Conservation (phyloP, 2,888 invertebrate species). For the Coremacera marginata region DNA sequence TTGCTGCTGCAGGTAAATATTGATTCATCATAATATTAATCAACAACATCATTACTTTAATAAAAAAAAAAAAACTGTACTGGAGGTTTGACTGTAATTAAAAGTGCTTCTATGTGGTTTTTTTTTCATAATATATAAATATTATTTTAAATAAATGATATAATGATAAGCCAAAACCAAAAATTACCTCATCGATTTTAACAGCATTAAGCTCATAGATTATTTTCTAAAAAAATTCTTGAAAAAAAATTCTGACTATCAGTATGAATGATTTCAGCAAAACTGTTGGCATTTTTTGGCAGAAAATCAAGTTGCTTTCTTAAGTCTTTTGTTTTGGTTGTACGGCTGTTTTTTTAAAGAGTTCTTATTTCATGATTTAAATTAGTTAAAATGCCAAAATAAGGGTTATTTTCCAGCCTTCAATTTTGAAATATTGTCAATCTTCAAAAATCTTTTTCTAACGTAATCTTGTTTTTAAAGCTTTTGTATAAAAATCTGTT, state of each 20-base stretch:
- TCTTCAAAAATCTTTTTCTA: too few species aligned
- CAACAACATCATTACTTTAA: neutral
- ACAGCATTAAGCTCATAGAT: too few species aligned
- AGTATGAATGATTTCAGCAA: too few species aligned
- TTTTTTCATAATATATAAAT: neutral
- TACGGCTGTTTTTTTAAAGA: neutral
- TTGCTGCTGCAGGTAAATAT: conserved; percentile 56
- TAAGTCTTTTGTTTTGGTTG: conserved; percentile 15
- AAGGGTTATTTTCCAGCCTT: too few species aligned
- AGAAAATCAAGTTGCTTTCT: neutral
- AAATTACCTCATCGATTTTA: neutral
- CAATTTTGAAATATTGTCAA: too few species aligned
- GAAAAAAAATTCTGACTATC: too few species aligned
- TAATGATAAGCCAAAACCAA: neutral
- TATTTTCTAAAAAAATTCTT: too few species aligned
- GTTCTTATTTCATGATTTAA: too few species aligned
- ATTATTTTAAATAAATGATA: neutral
- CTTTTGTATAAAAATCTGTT: too few species aligned
- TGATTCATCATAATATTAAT: neutral
- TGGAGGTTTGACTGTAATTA: neutral
- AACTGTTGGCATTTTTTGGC: too few species aligned
- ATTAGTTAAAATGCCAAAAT: too few species aligned
- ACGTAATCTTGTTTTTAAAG: too few species aligned
- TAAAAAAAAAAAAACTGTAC: neutral
- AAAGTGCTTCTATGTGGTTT: neutral